phyloP scores from a whole-genome alignment of 2,113 vertebrate genomes.

The Pseudonaja textilis region DNA sequence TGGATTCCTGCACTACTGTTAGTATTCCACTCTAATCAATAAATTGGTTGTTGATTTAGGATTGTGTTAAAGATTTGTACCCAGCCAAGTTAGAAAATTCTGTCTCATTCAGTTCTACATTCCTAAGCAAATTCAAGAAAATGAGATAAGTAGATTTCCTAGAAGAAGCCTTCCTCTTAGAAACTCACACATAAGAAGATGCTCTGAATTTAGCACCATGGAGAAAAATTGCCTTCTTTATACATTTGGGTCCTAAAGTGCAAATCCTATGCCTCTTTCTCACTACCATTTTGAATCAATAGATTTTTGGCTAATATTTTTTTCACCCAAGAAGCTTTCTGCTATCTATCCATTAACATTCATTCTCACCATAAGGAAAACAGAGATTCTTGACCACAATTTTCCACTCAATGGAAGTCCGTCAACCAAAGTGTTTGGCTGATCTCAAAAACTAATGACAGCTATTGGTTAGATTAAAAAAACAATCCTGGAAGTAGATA shows the following conservation, averaged over 20 bases:
- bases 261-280: neutral
- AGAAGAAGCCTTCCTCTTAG: neutral
- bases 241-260: neutral
- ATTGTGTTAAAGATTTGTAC: neutral
- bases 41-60: neutral
- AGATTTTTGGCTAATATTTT: neutral
- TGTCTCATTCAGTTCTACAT: neutral
- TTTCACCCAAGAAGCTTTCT: neutral
- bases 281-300: neutral
- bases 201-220: neutral
- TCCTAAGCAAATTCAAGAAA: neutral
- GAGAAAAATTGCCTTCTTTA: neutral
- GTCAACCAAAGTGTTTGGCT: neutral
- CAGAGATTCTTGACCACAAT: neutral
- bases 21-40: neutral
- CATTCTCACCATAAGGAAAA: neutral
- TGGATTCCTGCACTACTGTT: neutral
- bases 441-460: neutral
- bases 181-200: neutral
- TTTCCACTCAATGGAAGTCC: neutral
- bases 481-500: neutral
- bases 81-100: neutral
- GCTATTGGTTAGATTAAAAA: neutral
- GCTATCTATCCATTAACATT: neutral
- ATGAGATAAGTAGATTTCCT: neutral